These are phyloP conservation scores for Nanorana parkeri DNA, from an alignment of 2,113 vertebrate species.

Conservation along the genomic window DNA sequence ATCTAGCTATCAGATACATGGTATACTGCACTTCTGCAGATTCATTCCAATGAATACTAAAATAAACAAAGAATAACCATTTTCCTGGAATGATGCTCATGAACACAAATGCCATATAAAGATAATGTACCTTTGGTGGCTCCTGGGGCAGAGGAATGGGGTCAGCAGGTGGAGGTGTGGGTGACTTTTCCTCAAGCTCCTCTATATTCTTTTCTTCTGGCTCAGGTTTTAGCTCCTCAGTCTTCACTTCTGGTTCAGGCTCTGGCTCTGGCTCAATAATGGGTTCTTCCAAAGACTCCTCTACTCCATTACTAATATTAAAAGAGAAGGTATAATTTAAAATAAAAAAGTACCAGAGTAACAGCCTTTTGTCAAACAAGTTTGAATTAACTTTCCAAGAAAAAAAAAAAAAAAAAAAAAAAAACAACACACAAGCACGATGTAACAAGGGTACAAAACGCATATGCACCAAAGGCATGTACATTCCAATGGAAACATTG, in stretches of 20 bases:
- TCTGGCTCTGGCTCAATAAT: conserved; percentile 79
- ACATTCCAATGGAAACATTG: no score
- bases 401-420: background rate
- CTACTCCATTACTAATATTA: conserved; percentile 77
- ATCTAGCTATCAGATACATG: no score
- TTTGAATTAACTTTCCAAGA: no score
- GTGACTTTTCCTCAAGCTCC: conserved; percentile 88
- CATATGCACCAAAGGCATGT: no score
- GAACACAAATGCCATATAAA: background rate
- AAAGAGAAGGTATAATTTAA: background rate
- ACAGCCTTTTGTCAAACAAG: no score
- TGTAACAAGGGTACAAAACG: no score
- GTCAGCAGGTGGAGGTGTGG: conserved; percentile 87
- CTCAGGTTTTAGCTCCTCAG: conserved; percentile 84
- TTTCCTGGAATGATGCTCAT: no score
- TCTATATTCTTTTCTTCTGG: conserved; percentile 87
- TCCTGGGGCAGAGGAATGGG: conserved; percentile 86
- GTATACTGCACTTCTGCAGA: no score
- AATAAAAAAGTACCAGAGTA: background rate
- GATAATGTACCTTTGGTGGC: conserved; percentile 84
- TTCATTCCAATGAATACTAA: no score
- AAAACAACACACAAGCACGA: no score
- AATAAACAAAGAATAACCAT: no score
- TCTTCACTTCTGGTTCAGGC: conserved; percentile 78
- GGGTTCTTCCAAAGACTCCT: conserved; percentile 79